Conservation (phyloP, 2,888 invertebrate species). For the Sphaerophoria taeniata region DNA sequence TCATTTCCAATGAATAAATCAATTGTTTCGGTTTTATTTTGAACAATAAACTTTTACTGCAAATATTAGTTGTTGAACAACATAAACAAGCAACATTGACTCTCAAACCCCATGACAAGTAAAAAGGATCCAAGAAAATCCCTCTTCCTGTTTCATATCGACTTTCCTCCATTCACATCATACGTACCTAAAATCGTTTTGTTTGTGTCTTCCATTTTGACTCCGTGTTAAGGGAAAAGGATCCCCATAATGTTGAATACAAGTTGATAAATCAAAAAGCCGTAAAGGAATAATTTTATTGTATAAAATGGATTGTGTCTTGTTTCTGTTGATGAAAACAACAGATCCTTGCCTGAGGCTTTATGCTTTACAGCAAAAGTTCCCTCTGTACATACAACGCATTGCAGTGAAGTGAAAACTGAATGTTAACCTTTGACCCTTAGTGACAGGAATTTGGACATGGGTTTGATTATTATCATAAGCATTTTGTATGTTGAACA, state of each 20-base stretch:
- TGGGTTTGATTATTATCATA: too few species aligned
- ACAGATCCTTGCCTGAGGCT: slow-evolving; percentile 6
- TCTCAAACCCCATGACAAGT: slow-evolving; percentile 6
- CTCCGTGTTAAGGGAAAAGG: background rate
- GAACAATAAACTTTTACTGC: too few species aligned
- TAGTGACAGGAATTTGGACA: too few species aligned
- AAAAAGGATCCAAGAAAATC: slow-evolving; percentile 19
- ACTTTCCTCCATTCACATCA: background rate
- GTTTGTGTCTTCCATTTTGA: too few species aligned
- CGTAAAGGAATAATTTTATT: slow-evolving; percentile 16
- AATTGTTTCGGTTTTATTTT: too few species aligned
- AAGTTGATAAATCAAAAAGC: slow-evolving; percentile 12
- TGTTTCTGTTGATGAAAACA: slow-evolving; percentile 22
- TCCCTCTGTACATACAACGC: too few species aligned
- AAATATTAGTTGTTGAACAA: background rate
- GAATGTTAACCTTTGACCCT: too few species aligned
- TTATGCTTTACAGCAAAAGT: too few species aligned
- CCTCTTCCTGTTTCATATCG: background rate
- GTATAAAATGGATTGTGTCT: background rate
- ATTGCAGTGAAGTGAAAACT: too few species aligned
- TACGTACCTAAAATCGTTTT: too few species aligned
- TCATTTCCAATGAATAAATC: too few species aligned
- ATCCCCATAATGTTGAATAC: slow-evolving; percentile 3
- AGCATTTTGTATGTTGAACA: too few species aligned
- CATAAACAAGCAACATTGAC: background rate